These are phyloP conservation scores for Drosophila picticornis DNA, from an alignment of 2,888 invertebrate species.

Conservation along the genomic window DNA sequence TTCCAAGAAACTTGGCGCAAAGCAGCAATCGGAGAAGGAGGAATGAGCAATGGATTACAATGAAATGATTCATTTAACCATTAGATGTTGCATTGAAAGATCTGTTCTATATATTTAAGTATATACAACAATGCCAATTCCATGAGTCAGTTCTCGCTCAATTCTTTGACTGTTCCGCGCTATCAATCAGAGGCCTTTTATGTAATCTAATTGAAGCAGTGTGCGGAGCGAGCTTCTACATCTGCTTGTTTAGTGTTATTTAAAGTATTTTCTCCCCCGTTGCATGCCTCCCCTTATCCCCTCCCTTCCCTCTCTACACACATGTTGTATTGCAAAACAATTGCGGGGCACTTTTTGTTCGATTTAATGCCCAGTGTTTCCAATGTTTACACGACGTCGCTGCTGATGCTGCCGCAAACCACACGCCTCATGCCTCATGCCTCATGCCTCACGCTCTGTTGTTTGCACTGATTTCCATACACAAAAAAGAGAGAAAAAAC, in stretches of 20 bases:
- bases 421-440: conserved; percentile 6
- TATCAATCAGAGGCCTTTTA: conserved; percentile 36
- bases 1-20: neutral
- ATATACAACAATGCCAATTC: neutral
- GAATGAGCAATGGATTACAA: neutral
- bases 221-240: conserved; percentile 9
- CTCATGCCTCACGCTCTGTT: conserved; percentile 8
- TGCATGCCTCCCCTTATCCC: neutral
- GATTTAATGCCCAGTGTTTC: conserved; percentile 48
- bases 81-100: conserved; percentile 1
- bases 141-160: conserved; percentile 20
- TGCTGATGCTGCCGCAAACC: conserved; percentile 27
- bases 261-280: neutral
- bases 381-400: conserved; percentile 50
- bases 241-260: neutral
- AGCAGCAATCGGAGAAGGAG: neutral
- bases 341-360: conserved; percentile 48
- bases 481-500: conserved; percentile 27
- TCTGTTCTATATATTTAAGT: neutral
- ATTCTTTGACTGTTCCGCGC: neutral
- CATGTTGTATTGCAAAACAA: conserved; percentile 37
- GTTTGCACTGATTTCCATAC: conserved; percentile 53
- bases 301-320: neutral
- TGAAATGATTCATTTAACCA: neutral
- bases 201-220: conserved; percentile 36